Conservation (phyloP, 2,797 vertebrate species). For the Monodelphis domestica region DNA sequence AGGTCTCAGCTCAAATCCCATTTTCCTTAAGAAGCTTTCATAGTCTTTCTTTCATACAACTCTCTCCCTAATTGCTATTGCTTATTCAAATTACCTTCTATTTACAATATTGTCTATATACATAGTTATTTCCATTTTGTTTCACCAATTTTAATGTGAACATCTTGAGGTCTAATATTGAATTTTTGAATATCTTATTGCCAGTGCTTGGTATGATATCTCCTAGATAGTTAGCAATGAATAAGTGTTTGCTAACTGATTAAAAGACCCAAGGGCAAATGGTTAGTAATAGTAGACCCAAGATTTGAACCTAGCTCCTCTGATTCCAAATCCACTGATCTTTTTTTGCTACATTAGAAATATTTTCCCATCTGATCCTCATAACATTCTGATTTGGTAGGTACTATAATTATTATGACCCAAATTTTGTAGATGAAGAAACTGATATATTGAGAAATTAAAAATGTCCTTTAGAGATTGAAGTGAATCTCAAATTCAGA, state of each 20-base stretch:
- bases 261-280: neutral
- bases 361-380: neutral
- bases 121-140: neutral
- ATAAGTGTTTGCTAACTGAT: neutral
- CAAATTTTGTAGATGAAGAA: neutral
- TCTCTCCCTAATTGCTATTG: neutral
- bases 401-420: neutral
- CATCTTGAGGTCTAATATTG: neutral
- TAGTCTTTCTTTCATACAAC: neutral
- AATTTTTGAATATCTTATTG: neutral
- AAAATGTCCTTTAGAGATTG: neutral
- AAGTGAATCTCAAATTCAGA: neutral
- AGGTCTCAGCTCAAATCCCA: neutral
- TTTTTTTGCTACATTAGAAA: neutral
- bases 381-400: neutral
- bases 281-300: neutral
- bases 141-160: neutral
- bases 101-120: neutral
- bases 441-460: neutral
- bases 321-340: neutral
- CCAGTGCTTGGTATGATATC: neutral
- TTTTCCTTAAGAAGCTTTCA: neutral
- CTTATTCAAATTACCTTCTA: neutral
- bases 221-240: neutral
- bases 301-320: neutral